Base-by-base conservation (phyloP, 2,888 invertebrate species). In the Hololepta plana region DNA sequence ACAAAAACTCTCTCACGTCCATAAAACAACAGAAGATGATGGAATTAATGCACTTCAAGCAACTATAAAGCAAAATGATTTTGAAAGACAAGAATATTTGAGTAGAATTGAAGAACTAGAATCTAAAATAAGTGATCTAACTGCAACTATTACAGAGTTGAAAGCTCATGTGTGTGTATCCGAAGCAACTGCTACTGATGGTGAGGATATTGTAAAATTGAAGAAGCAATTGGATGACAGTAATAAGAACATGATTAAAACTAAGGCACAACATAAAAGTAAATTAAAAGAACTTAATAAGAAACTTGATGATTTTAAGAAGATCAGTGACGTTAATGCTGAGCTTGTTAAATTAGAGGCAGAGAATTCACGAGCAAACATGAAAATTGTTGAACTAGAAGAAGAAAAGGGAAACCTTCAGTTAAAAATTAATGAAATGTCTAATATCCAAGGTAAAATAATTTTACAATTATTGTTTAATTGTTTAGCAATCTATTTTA, bases 381-480 rank as follows among this genome's bases (percentile, higher is more conserved):
- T 80, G 40, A 73, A 71, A 59, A 68, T 90, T 32, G 75, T 77
- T 8, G 80, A 84, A 47, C 55, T 90, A 36, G 84, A 85, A 57
- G 82, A 82, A 52, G 85, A 85, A 55, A 39, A 38, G 23, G 85
- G 85, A 43, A 82, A 84, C 57, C 67, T 88, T 46, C 84, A 87
- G 56, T 60, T 87, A 47, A 75, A 75, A 57, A 64, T 82, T 48
- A 73, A 81, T 41, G 79, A 81, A 56, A 72, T 74, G 55, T 77
- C 77, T 50, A 72, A 72, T 51, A 64, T 67, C 41, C 63, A 70
- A 66, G 59, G 71, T 60, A 58, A 49, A 45, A 55, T 39, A 34
- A 15, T 31, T 20, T 7, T 9, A 17, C 12, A 23, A 12, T 22
- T 20, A 24, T 29, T 29, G 28, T 23, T 27, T 10, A 23, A 24